These are phyloP conservation scores for Corvus hawaiiensis DNA, from an alignment of 2,113 vertebrate species.

Conservation along the genomic window DNA sequence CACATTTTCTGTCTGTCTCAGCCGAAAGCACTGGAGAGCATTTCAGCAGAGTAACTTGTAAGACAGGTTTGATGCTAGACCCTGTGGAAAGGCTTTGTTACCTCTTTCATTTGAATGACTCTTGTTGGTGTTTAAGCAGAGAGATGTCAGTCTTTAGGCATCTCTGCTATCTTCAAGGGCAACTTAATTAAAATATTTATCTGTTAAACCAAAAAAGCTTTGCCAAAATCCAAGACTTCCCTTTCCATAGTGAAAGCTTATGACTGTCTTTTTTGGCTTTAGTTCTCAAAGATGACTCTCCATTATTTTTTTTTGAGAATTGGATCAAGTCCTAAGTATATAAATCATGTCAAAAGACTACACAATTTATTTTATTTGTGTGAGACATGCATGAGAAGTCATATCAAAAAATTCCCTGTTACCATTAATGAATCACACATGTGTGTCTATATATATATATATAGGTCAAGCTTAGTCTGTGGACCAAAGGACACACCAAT, in stretches of 20 bases:
- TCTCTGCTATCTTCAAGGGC: neutral
- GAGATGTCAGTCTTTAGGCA: neutral
- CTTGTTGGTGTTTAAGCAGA: neutral
- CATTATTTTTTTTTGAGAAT: neutral
- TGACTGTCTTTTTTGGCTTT: neutral
- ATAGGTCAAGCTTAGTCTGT: neutral
- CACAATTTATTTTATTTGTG: constrained; percentile 11
- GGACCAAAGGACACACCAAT: neutral
- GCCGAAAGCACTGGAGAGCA: neutral
- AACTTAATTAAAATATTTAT: constrained; percentile 11
- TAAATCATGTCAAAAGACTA: neutral
- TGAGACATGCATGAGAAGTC: constrained; percentile 13
- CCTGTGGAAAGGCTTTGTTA: neutral
- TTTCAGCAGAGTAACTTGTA: neutral
- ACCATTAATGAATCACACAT: neutral
- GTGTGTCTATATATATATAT: neutral
- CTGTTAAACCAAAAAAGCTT: neutral
- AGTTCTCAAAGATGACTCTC: neutral
- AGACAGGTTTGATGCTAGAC: neutral
- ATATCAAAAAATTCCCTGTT: neutral
- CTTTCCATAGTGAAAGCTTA: neutral
- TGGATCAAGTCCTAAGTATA: neutral
- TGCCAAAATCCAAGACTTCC: neutral
- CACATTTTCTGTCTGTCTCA: neutral
- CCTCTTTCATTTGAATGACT: neutral